Evolutionary conservation across 2,797 vertebrate species (phyloP), one percentile per base, ranked within the genome.

Genomic region (Etheostoma perlongum): DNA sequence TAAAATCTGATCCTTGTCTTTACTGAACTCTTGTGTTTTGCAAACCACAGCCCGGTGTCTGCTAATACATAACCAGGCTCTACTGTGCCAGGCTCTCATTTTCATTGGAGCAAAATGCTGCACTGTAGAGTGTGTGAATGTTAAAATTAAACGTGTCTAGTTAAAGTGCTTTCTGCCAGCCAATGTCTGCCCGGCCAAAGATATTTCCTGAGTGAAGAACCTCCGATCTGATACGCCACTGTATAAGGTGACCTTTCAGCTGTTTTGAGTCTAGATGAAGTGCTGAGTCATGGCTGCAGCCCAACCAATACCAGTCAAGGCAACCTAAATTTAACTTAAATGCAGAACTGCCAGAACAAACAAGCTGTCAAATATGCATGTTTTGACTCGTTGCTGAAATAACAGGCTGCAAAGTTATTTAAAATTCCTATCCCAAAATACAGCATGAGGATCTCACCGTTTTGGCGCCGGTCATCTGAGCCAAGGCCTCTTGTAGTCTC

Each of bases 401-500:
- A 70, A 66, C 42, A 72, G 33, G 3, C 59, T 55, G 21, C 23
- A 6, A 59, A 49, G 55, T 67, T 54, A 5, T 15, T 67, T 67
- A 3, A 59, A 72, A 59, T 63, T 55, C 55, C 3, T 2, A 27
- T 55, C 25, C 25, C 25, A 33, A 53, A 63, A 62, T 16, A 60
- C 14, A 7, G 13, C 36, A 5, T 3, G 5, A 57, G 42, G 40
- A 44, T 94, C 96, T 96, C 88, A 99, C 98, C 4, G 98, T 99
- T 90, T 94, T 96, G 76, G 90, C 95, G 11, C 97, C 97, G 0
- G 98, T 99, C 89, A 99, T 94, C 86, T 95, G 92, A 53, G 94
- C 93, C 70, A 99, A 95, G 25, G 95, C 79, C 0, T 97, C 96
- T 74, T 99, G 98, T 76, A 99, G 88, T 58, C 94, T 94, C 60